Base-by-base conservation (phyloP, 1,140 invertebrate genomes). In the Drosophila kurseongensis region DNA sequence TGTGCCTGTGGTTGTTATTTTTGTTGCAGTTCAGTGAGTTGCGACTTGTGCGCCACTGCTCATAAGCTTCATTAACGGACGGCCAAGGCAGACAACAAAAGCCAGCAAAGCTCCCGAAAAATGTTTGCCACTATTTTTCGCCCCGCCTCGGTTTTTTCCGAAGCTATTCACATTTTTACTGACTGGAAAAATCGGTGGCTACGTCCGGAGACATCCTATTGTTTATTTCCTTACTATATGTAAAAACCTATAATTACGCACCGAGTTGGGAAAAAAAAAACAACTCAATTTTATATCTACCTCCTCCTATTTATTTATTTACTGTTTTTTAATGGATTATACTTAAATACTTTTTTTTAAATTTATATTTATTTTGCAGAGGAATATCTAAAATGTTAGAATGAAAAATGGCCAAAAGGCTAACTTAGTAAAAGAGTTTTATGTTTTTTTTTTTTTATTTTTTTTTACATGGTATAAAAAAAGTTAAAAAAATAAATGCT, bases 61-160 rank as follows among this genome's bases (percentile, higher is more conserved):
- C 84, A 89, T 83, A 88, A 89, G 84, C 84, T 80, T 88, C 83
- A 88, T 89, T 89, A 86, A 79, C 83, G 78, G 47, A 69, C 54
- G 44, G 27, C 29, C 23, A 29, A 38, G 32, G 41, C 18, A 67
- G 54, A 66, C 45, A 75, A 67, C 48, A 76, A 69, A 74, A 68
- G 42, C 23, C 35, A 60, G 60, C 55, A 63, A 80, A 76, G 60
- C 47, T 44, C 2, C 60, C 38, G 48, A 51, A 67, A 65, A 69
- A 69, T 54, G 41, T 67, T 47, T 59, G 57, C 35, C 23, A 16
- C 23, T 54, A 61, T 50, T 61, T 61, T 45, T 23, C 9, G 27
- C 48, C 48, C 10, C 23, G 47, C 29, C 23, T 45, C 23, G 69
- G 51, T 35, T 45, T 51, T 60, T 71, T 32, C 69, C 27, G 16